Evolutionary conservation across 2,113 vertebrate genomes (phyloP).

Genomic region (Tringa solitaria): DNA sequence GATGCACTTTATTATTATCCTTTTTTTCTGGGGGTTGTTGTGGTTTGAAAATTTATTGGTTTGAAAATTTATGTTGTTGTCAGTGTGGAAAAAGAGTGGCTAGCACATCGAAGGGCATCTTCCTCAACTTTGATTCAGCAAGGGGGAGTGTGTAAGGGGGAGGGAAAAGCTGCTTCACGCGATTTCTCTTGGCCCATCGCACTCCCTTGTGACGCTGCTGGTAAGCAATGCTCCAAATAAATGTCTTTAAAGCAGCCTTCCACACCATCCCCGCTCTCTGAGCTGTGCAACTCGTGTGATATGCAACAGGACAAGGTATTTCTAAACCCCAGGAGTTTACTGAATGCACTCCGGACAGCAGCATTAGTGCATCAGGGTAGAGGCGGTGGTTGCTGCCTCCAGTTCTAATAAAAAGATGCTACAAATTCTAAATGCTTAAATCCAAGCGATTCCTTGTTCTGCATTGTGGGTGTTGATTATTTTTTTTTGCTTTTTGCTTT

Average conservation of each 20-base stretch:
- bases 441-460: neutral
- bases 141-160: neutral
- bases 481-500: neutral
- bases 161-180: neutral
- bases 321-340: neutral
- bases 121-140: neutral
- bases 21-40: neutral
- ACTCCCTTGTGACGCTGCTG: neutral
- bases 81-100: neutral
- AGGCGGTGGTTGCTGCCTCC: neutral
- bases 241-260: neutral
- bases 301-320: neutral
- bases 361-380: no score
- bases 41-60: neutral
- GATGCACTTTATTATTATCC: rapidly evolving
- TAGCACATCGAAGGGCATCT: neutral
- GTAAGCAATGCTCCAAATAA: neutral
- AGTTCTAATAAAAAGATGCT: neutral
- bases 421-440: neutral
- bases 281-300: rapidly evolving
- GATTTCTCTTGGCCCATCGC: neutral
- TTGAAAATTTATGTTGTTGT: neutral
- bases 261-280: rapidly evolving
- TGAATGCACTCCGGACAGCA: neutral
- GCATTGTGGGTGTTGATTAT: neutral